Percentiles rank a stretch among this genome's conserved stretches.
Evolutionary conservation across 2,797 vertebrate species (phyloP).

Genomic region (Phrynocephalus vlangalii): DNA sequence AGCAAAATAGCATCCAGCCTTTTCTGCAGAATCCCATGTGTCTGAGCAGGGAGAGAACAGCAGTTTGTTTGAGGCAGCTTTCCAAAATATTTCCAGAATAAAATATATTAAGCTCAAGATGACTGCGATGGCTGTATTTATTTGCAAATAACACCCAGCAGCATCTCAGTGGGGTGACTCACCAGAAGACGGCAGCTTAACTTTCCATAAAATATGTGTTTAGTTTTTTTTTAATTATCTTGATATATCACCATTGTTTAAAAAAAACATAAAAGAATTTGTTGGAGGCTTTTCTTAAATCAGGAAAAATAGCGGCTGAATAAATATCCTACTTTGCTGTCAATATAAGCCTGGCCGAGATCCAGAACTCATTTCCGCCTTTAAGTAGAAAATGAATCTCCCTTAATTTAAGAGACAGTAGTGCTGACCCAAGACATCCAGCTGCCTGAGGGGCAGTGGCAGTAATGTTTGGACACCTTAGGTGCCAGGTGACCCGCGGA

Average conservation of each 20-base stretch:
- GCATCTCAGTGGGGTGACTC: no score
- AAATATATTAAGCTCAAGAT: slow-evolving; percentile 8
- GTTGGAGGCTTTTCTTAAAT: slow-evolving; percentile 39
- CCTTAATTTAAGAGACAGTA: slow-evolving; percentile 11
- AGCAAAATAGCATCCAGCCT: no score
- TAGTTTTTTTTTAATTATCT: slow-evolving; percentile 13
- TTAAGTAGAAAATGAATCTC: slow-evolving; percentile 43
- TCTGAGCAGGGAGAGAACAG: no score
- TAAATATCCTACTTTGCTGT: slow-evolving; percentile 40
- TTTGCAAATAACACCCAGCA: no score
- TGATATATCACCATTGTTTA: slow-evolving; percentile 41
- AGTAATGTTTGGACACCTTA: no score
- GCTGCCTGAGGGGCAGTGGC: no score
- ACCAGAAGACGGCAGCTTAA: no score
- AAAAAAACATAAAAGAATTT: slow-evolving; percentile 44
- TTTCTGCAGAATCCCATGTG: no score
- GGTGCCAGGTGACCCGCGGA: no score
- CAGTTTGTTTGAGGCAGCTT: no score
- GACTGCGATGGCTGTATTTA: background rate
- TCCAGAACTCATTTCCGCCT: background rate
- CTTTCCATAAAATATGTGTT: slow-evolving; percentile 34
- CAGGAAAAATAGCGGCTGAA: slow-evolving; percentile 20
- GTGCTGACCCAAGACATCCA: slow-evolving; percentile 35
- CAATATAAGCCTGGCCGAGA: slow-evolving; percentile 42
- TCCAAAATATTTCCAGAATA: background rate